A percentile compares a stretch with the other conserved stretches of the same genome.
Evolutionary conservation across 2,113 vertebrate genomes (phyloP).

Genomic region (Melierax canorus): DNA sequence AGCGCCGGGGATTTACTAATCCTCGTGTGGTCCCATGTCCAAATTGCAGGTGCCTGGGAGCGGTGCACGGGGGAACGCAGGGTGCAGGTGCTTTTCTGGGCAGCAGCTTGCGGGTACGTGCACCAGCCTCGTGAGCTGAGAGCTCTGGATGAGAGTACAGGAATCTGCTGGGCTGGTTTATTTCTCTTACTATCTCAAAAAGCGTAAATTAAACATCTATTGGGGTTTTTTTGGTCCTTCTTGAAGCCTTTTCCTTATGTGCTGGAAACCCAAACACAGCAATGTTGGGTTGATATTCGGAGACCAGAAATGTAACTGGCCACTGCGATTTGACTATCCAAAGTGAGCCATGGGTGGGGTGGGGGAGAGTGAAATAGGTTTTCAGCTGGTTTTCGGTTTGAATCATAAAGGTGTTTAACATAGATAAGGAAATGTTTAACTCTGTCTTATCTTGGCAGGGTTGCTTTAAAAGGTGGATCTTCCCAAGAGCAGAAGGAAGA

Average conservation of each 20-base stretch:
- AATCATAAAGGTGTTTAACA: conserved; percentile 58
- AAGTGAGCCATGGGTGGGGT: neutral
- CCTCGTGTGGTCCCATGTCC: accelerated
- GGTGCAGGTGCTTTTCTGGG: neutral
- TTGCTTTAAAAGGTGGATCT: conserved; percentile 49
- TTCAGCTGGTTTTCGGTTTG: neutral
- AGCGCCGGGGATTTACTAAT: neutral
- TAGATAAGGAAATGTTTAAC: conserved; percentile 49
- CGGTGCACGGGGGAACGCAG: accelerated
- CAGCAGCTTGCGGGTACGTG: neutral
- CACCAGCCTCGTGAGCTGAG: neutral
- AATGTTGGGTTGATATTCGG: neutral
- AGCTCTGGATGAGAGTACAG: neutral
- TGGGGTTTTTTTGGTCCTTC: too few relatives aligned
- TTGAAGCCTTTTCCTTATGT: neutral
- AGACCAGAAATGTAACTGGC: neutral
- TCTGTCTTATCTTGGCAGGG: neutral
- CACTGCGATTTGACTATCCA: conserved; percentile 6
- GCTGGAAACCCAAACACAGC: neutral
- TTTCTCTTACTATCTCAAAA: neutral
- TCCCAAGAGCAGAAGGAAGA: neutral
- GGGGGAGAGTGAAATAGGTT: neutral
- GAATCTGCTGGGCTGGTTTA: neutral
- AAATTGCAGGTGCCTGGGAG: neutral
- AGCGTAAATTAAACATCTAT: neutral